These are phyloP conservation scores for Tillus elongatus DNA, from an alignment of 2,888 invertebrate species.

Conservation along the genomic window DNA sequence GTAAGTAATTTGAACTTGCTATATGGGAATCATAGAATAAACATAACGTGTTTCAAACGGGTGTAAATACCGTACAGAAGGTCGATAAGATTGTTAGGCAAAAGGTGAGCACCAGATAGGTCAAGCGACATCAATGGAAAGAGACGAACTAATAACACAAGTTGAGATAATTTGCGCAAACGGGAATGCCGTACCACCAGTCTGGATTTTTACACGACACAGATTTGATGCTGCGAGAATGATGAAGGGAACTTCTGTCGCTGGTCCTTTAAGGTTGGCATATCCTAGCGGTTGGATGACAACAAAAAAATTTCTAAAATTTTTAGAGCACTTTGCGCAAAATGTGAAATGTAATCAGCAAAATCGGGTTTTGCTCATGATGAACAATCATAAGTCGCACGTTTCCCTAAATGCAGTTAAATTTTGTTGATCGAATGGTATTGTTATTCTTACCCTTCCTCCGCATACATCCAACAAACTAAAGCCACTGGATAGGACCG, in stretches of 20 bases:
- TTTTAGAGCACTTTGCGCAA: conserved; percentile 21
- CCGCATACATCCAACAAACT: conserved; percentile 28
- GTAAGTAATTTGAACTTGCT: no score
- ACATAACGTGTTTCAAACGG: conserved; percentile 9
- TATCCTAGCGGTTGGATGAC: conserved; percentile 26
- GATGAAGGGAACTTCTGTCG: conserved; percentile 20
- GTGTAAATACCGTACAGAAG: background rate
- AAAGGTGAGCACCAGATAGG: conserved; percentile 13
- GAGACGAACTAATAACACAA: conserved; percentile 18
- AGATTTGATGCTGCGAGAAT: conserved; percentile 18
- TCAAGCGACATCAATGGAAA: conserved; percentile 16
- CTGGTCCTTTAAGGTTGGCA: conserved; percentile 24
- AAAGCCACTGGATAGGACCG: conserved; percentile 24
- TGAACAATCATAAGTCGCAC: conserved; percentile 23
- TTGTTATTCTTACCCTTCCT: conserved; percentile 27
- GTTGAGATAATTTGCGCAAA: conserved; percentile 16
- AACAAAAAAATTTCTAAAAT: conserved; percentile 20
- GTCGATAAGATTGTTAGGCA: conserved; percentile 1
- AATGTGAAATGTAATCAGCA: conserved; percentile 16
- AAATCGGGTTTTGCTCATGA: conserved; percentile 18
- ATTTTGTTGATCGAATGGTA: conserved; percentile 26
- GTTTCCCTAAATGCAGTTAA: conserved; percentile 17
- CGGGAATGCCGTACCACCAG: conserved; percentile 15
- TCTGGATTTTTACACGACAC: conserved; percentile 16
- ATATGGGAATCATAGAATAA: no score